Evolutionary conservation across 1,140 invertebrate genomes (phyloP).

Genomic region (Drosophila mauritiana): DNA sequence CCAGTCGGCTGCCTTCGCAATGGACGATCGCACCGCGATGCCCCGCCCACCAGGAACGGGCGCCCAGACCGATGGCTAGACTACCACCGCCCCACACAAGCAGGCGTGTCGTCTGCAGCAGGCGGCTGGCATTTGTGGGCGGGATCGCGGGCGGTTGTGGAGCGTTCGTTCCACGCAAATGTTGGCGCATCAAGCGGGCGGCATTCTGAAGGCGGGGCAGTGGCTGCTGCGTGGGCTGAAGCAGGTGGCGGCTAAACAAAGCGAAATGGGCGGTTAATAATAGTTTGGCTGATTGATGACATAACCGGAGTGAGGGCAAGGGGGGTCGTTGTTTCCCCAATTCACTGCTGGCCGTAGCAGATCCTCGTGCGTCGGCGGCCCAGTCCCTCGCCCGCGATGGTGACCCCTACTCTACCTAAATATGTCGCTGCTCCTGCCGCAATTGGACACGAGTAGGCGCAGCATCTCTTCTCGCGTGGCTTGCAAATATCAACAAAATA

Average conservation of each 20-base stretch:
- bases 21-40: conserved; percentile 8
- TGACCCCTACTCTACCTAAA: conserved; percentile 46
- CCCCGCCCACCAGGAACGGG: conserved; percentile 53
- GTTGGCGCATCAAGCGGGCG: conserved; percentile 58
- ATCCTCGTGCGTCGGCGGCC: neutral
- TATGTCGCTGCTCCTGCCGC: conserved; percentile 53
- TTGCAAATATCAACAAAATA: conserved; percentile 50
- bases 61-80: conserved; percentile 49
- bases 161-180: conserved; percentile 20
- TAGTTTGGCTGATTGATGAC: conserved; percentile 55
- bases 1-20: conserved; percentile 75
- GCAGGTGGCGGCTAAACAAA: conserved; percentile 57
- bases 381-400: too few relatives aligned
- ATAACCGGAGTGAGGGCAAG: conserved; percentile 48
- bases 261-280: neutral
- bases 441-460: conserved; percentile 68
- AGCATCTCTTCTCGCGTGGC: conserved; percentile 60
- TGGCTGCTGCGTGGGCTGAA: conserved; percentile 59
- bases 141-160: neutral
- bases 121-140: conserved; percentile 16
- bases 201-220: conserved; percentile 72
- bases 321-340: neutral
- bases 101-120: conserved; percentile 47
- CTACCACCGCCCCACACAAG: conserved; percentile 67
- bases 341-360: neutral